A percentile compares a stretch with the other conserved stretches of the same genome.
These are phyloP conservation scores for Steromphala cineraria DNA, from an alignment of 2,888 invertebrate species.

Conservation along the genomic window DNA sequence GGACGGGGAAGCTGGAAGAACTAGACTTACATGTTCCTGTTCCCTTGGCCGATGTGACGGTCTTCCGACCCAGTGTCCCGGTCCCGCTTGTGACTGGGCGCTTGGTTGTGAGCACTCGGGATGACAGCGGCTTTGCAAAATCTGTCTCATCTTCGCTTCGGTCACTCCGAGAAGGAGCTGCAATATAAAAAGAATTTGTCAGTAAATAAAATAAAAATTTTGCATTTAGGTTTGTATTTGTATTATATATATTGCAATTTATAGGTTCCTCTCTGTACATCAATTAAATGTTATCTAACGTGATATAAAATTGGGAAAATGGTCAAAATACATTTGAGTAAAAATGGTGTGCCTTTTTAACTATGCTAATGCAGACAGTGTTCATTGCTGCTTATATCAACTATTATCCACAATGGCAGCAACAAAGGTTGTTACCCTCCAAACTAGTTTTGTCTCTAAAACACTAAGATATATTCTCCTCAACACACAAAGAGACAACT, in stretches of 20 bases:
- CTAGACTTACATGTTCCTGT: constrained; percentile 29
- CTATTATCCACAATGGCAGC: no score
- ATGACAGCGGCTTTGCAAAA: constrained; percentile 61
- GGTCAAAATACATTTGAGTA: no score
- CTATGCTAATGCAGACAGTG: no score
- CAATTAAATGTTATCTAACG: neutral
- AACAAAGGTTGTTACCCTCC: no score
- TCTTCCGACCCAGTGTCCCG: constrained; percentile 36
- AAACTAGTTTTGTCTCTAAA: no score
- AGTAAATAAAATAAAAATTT: neutral
- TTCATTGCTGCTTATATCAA: no score
- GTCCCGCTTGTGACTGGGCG: constrained; percentile 39
- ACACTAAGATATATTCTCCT: no score
- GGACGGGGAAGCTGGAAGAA: no score
- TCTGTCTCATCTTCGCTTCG: constrained; percentile 57
- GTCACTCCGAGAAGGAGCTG: constrained; percentile 53
- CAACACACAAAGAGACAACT: no score
- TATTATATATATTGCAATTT: neutral
- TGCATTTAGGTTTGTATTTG: neutral
- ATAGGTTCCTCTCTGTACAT: neutral
- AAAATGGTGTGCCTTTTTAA: no score
- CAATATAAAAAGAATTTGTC: constrained; percentile 18
- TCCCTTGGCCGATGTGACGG: constrained; percentile 36
- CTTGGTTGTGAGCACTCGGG: constrained; percentile 57
- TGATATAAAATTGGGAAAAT: no score